These are phyloP conservation scores for Lycopodina hypogea DNA, from an alignment of 37 sponge, comb jelly and placozoan genomes.

Conservation along the genomic window DNA sequence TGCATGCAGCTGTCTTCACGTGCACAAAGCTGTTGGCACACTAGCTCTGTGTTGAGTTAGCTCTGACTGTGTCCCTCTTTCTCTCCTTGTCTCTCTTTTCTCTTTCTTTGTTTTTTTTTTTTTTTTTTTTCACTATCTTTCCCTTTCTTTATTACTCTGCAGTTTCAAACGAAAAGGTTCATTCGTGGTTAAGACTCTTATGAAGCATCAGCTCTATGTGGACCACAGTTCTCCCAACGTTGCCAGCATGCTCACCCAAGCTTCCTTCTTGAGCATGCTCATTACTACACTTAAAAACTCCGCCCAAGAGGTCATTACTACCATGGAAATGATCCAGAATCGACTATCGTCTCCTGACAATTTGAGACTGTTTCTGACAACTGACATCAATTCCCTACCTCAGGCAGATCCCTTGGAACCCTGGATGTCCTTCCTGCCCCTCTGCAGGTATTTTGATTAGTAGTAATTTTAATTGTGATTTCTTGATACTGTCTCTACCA, in stretches of 20 bases:
- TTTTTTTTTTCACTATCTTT: too few species aligned
- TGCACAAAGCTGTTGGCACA: too few species aligned
- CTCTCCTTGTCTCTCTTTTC: too few species aligned
- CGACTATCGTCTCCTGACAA: constrained; percentile 35
- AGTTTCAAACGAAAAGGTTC: constrained; percentile 50
- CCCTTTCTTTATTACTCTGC: not conserved
- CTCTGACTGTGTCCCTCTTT: too few species aligned
- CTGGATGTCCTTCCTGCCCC: constrained; percentile 21
- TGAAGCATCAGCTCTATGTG: constrained; percentile 1
- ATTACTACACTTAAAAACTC: constrained; percentile 25
- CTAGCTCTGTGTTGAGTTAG: too few species aligned
- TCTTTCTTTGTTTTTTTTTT: too few species aligned
- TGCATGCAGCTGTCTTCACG: too few species aligned
- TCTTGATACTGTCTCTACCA: not conserved
- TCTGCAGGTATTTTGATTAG: constrained; percentile 11
- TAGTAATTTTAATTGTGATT: too few species aligned
- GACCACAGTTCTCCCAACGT: constrained; percentile 37
- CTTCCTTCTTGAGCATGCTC: constrained; percentile 41
- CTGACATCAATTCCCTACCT: constrained; percentile 24
- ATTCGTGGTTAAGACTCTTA: constrained; percentile 15
- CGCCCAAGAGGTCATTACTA: constrained; percentile 36
- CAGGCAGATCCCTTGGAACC: constrained; percentile 11
- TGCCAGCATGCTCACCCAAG: constrained; percentile 57
- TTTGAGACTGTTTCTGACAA: constrained; percentile 51
- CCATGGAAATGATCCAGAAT: constrained; percentile 33